Conservation (phyloP, 2,888 invertebrate species). For the Andrena dorsata region DNA sequence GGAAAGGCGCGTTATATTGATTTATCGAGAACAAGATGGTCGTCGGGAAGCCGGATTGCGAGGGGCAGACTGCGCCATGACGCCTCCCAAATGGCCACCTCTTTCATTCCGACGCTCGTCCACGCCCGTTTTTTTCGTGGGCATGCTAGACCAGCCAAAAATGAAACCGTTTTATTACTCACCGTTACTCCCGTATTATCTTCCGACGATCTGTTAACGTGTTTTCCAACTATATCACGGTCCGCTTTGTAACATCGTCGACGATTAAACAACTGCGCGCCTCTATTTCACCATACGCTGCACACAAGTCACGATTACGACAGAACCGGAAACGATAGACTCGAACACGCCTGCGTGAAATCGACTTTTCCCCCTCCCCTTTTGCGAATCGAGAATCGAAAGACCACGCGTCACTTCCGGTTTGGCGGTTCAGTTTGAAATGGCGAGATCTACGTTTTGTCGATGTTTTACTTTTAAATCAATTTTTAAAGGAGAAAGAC, state of each 20-base stretch:
- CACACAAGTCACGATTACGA: constrained; percentile 57
- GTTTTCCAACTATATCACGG: constrained; percentile 62
- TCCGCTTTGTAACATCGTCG: constrained; percentile 61
- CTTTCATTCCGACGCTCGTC: constrained; percentile 58
- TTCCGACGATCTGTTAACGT: constrained; percentile 67
- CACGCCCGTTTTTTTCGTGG: constrained; percentile 53
- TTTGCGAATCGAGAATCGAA: not conserved
- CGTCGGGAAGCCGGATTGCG: constrained; percentile 74
- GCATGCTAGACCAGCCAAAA: constrained; percentile 37
- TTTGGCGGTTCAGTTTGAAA: constrained; percentile 31
- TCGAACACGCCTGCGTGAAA: constrained; percentile 31
- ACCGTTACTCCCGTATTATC: constrained; percentile 62
- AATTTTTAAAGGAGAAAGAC: not conserved
- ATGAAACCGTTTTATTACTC: constrained; percentile 62
- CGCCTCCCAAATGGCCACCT: constrained; percentile 67
- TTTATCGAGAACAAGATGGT: constrained; percentile 80
- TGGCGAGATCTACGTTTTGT: rapidly evolving
- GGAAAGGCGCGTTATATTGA: constrained; percentile 75
- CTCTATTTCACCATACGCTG: constrained; percentile 48
- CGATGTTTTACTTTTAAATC: not conserved
- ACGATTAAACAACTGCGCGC: constrained; percentile 62
- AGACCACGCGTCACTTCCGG: constrained; percentile 25
- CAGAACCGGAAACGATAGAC: constrained; percentile 53
- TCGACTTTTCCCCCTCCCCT: constrained; percentile 7
- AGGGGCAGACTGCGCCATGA: constrained; percentile 77